Evolutionary conservation across 2,888 invertebrate genomes (phyloP), one percentile per base, ranked within the genome.

Genomic region (Sacculina carcini): DNA sequence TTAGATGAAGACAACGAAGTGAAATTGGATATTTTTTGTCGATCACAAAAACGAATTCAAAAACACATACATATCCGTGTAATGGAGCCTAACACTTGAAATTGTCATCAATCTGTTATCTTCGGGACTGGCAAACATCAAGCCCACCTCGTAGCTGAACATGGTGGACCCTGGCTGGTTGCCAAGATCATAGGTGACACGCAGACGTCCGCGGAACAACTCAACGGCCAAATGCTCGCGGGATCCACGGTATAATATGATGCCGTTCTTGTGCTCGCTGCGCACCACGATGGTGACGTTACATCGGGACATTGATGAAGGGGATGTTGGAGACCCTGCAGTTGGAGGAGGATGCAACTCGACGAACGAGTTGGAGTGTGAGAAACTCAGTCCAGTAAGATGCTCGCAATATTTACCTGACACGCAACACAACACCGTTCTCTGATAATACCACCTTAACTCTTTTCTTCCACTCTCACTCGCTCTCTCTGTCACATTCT

Each of bases 101-200:
- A n/a, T n/a, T n/a, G n/a, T n/a, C n/a, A n/a, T n/a, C n/a, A n/a
- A n/a, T n/a, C n/a, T n/a, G n/a, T n/a, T n/a, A n/a, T n/a, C n/a
- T n/a, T n/a, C n/a, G n/a, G n/a, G n/a, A n/a, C n/a, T n/a, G n/a
- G n/a, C n/a, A n/a, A n/a, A n/a, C n/a, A n/a, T 5, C 7, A 16
- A 36, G n/a, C 26, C 26, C 24, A 40, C 40, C 42, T 14, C 16
- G 14, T 16, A 85, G 76, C 85, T 86, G 67, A 85, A 87, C 85
- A 96, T 90, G 3, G 90, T 92, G 21, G 90, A 90, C 10, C 89
- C 87, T 5, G 94, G 94, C 65, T 90, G 83, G 68, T 94, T 96
- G 21, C 94, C 96, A 10, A 96, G 86, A 66, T 94, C 90, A 64
- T 90, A 96, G 64, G 89, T 89, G 61, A 94, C 79, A 50, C 92